These are phyloP conservation scores for Lathronympha strigana DNA, from an alignment of 2,888 invertebrate genomes.

Conservation along the genomic window DNA sequence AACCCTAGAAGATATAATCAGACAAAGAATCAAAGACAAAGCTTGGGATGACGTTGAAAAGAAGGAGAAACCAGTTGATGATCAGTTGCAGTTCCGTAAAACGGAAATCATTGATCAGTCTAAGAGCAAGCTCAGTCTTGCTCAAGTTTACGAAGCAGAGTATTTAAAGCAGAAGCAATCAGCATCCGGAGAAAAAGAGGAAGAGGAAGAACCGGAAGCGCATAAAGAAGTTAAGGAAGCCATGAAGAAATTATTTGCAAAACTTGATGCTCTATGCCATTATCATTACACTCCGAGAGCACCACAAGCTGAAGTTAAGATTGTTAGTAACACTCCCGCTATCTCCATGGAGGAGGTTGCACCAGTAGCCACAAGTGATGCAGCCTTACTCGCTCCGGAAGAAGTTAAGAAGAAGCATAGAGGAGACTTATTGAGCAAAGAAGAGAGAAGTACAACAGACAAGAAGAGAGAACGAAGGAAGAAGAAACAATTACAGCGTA, in stretches of 20 bases:
- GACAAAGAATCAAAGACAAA: constrained; percentile 95
- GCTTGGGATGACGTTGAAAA: constrained; percentile 97
- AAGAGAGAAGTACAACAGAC: constrained; percentile 93
- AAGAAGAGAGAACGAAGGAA: constrained; percentile 94
- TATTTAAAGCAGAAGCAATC: constrained; percentile 88
- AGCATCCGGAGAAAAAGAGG: constrained; percentile 82
- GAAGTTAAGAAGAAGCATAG: constrained; percentile 89
- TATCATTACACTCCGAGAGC: constrained; percentile 97
- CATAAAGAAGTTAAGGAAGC: constrained; percentile 90
- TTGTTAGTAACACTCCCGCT: constrained; percentile 95
- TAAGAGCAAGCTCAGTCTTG: constrained; percentile 96
- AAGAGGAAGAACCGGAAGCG: constrained; percentile 87
- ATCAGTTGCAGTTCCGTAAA: constrained; percentile 93
- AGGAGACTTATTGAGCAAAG: constrained; percentile 86
- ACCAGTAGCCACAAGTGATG: constrained; percentile 94
- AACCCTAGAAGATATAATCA: constrained; percentile 95
- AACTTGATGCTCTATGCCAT: constrained; percentile 96
- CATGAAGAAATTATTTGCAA: constrained; percentile 90
- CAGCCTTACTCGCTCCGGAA: constrained; percentile 94
- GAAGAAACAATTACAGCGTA: constrained; percentile 91
- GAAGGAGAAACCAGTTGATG: constrained; percentile 93
- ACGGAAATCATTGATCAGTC: constrained; percentile 95
- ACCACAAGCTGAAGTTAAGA: constrained; percentile 93
- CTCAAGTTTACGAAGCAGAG: constrained; percentile 97
- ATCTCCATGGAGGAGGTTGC: constrained; percentile 98